A percentile compares a stretch with the other conserved stretches of the same genome.
Evolutionary conservation across 2,113 vertebrate genomes (phyloP).

Genomic region (Grammomys dolichurus): DNA sequence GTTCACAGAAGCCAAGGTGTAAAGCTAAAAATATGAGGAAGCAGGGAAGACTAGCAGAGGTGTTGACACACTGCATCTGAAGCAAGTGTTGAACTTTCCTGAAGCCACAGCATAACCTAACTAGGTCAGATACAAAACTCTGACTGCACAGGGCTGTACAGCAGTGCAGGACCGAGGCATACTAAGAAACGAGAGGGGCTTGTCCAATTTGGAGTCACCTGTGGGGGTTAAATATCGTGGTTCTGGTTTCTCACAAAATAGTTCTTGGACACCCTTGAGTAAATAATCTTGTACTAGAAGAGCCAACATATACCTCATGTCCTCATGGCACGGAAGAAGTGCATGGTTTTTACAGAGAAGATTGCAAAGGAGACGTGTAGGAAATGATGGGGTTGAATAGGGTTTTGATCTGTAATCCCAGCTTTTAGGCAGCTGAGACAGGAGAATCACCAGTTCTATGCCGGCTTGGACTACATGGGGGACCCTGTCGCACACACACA

Average conservation of each 20-base stretch:
- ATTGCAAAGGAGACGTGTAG: not conserved
- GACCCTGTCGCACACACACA: not conserved
- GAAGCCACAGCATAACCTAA: slow-evolving; percentile 34
- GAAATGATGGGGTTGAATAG: not conserved
- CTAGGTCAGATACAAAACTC: slow-evolving; percentile 34
- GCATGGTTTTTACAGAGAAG: not conserved
- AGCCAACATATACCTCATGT: not conserved
- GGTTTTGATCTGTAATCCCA: not conserved
- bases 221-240: not conserved
- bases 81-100: slow-evolving; percentile 34
- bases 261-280: not conserved
- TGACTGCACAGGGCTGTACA: not conserved
- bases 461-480: not conserved
- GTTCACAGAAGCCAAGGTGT: slow-evolving; percentile 62
- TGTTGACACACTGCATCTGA: slow-evolving; percentile 35
- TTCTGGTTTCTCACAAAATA: not conserved
- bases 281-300: not conserved
- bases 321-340: not conserved
- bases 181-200: not conserved
- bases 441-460: not conserved
- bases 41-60: slow-evolving; percentile 59
- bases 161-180: not conserved
- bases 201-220: not conserved
- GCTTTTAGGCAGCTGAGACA: too few relatives aligned
- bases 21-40: slow-evolving; percentile 71